Conservation (phyloP, 1,140 invertebrate species). For the Oncopodura yosiiana region DNA sequence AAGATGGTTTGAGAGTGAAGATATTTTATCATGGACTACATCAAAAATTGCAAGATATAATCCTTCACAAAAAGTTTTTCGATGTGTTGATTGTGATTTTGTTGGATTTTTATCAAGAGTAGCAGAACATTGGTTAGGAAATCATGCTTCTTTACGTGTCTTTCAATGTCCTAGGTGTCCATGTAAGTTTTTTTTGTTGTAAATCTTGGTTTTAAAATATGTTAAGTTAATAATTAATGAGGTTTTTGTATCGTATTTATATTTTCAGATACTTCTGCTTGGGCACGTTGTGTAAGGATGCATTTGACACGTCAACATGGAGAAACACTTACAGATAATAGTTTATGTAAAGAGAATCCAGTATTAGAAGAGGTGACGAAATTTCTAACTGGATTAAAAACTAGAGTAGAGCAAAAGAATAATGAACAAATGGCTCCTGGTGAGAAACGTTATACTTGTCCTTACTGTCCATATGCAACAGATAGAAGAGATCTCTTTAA, state of each 20-base stretch:
- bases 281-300: constrained; percentile 61
- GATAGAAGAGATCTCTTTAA: constrained; percentile 88
- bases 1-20: constrained; percentile 57
- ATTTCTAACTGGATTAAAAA: constrained; percentile 56
- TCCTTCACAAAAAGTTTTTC: constrained; percentile 58
- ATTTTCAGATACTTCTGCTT: constrained; percentile 61
- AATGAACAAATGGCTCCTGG: constrained; percentile 33
- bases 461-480: constrained; percentile 76
- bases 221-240: no score
- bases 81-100: constrained; percentile 65
- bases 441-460: constrained; percentile 56
- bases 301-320: constrained; percentile 58
- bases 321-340: constrained; percentile 42
- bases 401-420: constrained; percentile 47
- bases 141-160: constrained; percentile 57
- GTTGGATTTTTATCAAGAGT: constrained; percentile 65
- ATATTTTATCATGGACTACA: constrained; percentile 55
- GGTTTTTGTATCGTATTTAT: no score
- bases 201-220: no score
- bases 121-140: constrained; percentile 72
- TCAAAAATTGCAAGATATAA: constrained; percentile 62
- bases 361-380: constrained; percentile 61
- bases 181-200: no score
- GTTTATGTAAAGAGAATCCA: constrained; percentile 58
- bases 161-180: constrained; percentile 62